Evolutionary conservation across 2,888 invertebrate species (phyloP).

Genomic region (Dione juno): DNA sequence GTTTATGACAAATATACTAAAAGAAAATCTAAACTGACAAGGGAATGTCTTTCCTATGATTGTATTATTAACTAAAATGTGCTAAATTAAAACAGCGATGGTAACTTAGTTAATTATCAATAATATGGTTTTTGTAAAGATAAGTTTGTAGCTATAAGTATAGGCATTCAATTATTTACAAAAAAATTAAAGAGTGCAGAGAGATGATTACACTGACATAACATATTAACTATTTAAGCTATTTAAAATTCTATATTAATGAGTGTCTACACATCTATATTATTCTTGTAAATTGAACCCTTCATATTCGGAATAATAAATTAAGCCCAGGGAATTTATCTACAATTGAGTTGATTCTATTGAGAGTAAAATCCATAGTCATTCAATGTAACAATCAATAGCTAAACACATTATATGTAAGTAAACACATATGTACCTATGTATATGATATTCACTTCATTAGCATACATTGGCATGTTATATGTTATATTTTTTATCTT

Average conservation of each 20-base stretch:
- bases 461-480: neutral
- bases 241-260: neutral
- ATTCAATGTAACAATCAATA: neutral
- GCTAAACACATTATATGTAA: neutral
- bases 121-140: no score
- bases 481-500: no score
- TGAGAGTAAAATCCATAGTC: neutral
- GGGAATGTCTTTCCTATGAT: constrained; percentile 2
- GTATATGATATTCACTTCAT: neutral
- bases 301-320: neutral
- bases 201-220: neutral
- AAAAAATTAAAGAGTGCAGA: neutral
- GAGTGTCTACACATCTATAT: neutral
- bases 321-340: neutral
- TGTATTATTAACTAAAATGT: neutral
- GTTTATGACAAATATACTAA: neutral
- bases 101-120: neutral
- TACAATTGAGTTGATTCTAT: neutral
- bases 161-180: neutral
- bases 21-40: neutral
- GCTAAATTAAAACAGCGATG: neutral
- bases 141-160: no score
- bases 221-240: neutral
- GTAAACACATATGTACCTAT: neutral
- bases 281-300: neutral